Conservation (phyloP, 2,113 vertebrate species). For the Cyphomyrus discorhynchus region DNA sequence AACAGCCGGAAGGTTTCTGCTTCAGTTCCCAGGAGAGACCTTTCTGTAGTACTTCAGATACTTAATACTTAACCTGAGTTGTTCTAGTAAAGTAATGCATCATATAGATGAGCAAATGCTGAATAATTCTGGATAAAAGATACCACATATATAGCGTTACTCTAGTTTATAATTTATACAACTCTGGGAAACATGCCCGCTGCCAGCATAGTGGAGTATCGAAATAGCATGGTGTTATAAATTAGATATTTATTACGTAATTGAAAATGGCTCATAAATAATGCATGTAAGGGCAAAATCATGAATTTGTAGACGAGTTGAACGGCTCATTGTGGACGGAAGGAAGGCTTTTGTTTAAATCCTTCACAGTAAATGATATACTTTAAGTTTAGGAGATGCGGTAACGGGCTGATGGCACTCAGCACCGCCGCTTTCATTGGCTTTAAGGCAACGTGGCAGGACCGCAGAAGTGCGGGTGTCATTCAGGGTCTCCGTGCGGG, state of each 20-base stretch:
- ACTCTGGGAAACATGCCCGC: not conserved
- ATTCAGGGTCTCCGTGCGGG: not conserved
- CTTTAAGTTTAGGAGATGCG: not conserved
- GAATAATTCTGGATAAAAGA: not conserved
- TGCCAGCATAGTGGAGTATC: not conserved
- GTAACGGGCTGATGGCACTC: not conserved
- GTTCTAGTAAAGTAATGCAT: not conserved
- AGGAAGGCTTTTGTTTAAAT: not conserved
- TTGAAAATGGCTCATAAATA: not conserved
- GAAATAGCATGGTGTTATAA: not conserved
- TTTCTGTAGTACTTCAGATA: not conserved
- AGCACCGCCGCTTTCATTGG: not conserved
- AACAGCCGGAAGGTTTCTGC: not conserved
- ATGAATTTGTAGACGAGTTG: not conserved
- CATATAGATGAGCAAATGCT: not conserved
- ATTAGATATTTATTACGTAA: not conserved
- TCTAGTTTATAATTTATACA: not conserved
- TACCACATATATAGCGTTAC: not conserved
- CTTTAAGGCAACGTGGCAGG: not conserved
- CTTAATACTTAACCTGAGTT: not conserved
- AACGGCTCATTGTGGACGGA: not conserved
- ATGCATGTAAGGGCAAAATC: not conserved
- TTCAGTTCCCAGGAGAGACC: not conserved
- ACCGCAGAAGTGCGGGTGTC: not conserved
- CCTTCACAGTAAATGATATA: not conserved